A percentile compares a stretch with the other conserved stretches of the same genome.
These are phyloP conservation scores for Boulengerochromis microlepis DNA, from an alignment of 2,113 vertebrate species.

Conservation along the genomic window DNA sequence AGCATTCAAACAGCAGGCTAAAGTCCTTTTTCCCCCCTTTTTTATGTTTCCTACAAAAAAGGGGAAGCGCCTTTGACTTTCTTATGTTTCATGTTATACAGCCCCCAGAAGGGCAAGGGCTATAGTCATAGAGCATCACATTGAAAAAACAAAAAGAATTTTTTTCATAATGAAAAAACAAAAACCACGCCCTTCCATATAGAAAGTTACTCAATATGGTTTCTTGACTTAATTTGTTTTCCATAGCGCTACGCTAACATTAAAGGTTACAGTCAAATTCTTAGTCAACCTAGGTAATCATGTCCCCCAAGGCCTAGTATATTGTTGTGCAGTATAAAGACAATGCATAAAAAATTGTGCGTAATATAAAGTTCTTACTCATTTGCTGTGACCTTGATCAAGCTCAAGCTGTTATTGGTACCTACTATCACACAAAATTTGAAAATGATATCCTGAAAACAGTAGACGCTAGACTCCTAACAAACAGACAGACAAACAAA, in stretches of 20 bases:
- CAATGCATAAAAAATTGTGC: background rate
- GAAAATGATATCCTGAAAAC: background rate
- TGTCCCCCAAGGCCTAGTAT: background rate
- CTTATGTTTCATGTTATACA: background rate
- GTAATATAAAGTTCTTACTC: background rate
- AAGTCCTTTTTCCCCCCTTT: rapidly evolving
- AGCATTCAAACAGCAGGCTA: background rate
- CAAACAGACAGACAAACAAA: background rate
- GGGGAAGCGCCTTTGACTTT: background rate
- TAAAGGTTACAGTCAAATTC: background rate
- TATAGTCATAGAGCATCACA: background rate
- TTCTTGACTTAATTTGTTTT: background rate
- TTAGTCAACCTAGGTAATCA: background rate
- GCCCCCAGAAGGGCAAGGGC: background rate
- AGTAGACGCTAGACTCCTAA: background rate
- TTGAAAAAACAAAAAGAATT: background rate
- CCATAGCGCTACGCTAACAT: background rate
- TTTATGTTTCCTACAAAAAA: background rate
- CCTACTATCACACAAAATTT: background rate
- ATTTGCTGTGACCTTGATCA: background rate
- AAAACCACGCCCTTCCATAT: background rate
- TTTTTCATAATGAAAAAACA: background rate
- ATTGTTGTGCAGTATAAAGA: background rate
- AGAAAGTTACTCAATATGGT: background rate
- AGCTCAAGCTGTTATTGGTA: background rate